phyloP scores from a whole-genome alignment of 1,140 invertebrate genomes.

The Tachypleus tridentatus region DNA sequence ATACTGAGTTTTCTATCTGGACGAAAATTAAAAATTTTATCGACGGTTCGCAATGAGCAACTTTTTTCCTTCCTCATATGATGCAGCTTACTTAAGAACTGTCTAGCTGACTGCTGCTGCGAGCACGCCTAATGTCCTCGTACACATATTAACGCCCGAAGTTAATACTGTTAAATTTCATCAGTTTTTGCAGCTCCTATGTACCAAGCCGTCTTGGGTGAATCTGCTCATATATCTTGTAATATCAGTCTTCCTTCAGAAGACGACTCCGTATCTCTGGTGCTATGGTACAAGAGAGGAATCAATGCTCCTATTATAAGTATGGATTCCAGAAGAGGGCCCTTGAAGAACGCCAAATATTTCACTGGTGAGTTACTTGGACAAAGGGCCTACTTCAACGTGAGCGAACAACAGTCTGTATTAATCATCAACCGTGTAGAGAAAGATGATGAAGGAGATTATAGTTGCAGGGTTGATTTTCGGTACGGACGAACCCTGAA shows the following conservation, averaged over 20 bases:
- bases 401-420: constrained; percentile 34
- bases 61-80: too few relatives aligned
- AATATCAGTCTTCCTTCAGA: constrained; percentile 55
- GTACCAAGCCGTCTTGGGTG: constrained; percentile 49
- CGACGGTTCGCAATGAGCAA: too few relatives aligned
- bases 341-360: neutral
- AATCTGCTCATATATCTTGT: constrained; percentile 58
- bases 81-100: too few relatives aligned
- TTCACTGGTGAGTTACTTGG: constrained; percentile 2
- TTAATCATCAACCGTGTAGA: constrained; percentile 39
- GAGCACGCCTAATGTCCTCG: too few relatives aligned
- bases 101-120: too few relatives aligned
- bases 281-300: constrained; percentile 70
- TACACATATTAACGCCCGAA: too few relatives aligned
- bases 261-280: constrained; percentile 58
- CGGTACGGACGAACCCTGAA: constrained; percentile 10
- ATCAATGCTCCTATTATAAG: constrained; percentile 7
- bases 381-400: constrained; percentile 14
- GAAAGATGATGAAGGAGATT: constrained; percentile 7
- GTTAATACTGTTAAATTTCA: too few relatives aligned
- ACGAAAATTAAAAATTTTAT: too few relatives aligned
- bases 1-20: too few relatives aligned
- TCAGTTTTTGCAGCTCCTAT: neutral
- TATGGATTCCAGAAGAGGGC: constrained; percentile 3
- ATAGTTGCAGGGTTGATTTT: constrained; percentile 31